A percentile compares a stretch with the other conserved stretches of the same genome.
Evolutionary conservation across 2,113 vertebrate species (phyloP).

Genomic region (Vombatus ursinus): DNA sequence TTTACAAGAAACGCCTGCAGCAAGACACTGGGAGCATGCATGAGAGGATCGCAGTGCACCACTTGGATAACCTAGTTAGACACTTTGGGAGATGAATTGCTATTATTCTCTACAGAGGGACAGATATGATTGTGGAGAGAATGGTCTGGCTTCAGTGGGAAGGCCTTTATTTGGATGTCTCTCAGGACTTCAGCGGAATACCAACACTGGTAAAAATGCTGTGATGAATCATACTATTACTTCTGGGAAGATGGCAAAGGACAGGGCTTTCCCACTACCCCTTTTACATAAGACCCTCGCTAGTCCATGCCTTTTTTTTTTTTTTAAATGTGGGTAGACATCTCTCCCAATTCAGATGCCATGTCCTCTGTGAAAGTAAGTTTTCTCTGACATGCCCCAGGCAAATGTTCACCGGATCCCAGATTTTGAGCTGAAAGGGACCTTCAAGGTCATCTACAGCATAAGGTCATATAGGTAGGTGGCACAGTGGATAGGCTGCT

Average conservation of each 20-base stretch:
- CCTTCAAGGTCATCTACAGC: background rate
- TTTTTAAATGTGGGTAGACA: background rate
- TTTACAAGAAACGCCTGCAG: slow-evolving; percentile 16
- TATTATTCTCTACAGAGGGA: slow-evolving; percentile 7
- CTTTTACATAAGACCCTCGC: background rate
- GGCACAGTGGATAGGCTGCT: background rate
- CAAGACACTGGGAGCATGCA: background rate
- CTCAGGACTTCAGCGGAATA: background rate
- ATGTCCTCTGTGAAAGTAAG: background rate
- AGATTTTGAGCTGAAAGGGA: background rate
- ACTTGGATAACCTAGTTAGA: background rate
- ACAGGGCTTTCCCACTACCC: background rate
- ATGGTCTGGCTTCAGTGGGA: background rate
- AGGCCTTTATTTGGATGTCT: slow-evolving; percentile 7
- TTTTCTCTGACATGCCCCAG: background rate
- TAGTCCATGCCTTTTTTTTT: background rate
- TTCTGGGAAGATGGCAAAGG: background rate
- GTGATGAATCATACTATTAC: background rate
- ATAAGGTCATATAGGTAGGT: background rate
- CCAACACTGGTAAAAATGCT: background rate
- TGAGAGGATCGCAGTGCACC: background rate
- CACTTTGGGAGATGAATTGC: slow-evolving; percentile 21
- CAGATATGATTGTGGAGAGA: background rate
- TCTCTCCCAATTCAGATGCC: background rate
- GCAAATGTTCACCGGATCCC: background rate